Evolutionary conservation across 1,140 invertebrate genomes (phyloP).

Genomic region (Aphaenogaster floridana): DNA sequence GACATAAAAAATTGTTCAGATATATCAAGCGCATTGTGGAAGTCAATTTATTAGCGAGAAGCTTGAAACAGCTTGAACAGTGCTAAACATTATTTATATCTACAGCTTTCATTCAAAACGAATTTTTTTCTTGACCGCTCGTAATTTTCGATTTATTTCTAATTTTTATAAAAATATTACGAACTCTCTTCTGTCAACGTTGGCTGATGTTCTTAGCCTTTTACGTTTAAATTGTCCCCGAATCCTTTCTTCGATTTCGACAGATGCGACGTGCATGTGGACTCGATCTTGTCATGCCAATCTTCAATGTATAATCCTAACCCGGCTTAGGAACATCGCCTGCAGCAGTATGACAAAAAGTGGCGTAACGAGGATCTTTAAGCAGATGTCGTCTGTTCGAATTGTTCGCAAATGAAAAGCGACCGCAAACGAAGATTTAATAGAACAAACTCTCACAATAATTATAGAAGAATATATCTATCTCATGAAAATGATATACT

Average conservation of each 20-base stretch:
- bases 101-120: background rate
- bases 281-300: slow-evolving; percentile 59
- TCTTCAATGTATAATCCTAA: background rate
- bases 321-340: slow-evolving; percentile 41
- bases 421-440: slow-evolving; percentile 12
- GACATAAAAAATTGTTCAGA: slow-evolving; percentile 48
- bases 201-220: background rate
- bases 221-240: background rate
- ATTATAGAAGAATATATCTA: background rate
- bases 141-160: background rate
- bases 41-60: slow-evolving; percentile 12
- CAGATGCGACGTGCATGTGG: slow-evolving; percentile 55
- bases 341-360: slow-evolving; percentile 51
- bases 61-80: background rate
- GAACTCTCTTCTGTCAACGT: background rate
- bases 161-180: background rate
- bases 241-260: background rate
- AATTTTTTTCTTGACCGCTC: background rate
- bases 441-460: slow-evolving; percentile 5
- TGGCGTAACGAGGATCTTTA: background rate
- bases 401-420: slow-evolving; percentile 35
- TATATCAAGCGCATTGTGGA: background rate
- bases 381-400: slow-evolving; percentile 58
- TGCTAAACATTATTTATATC: background rate
- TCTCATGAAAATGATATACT: background rate